Evolutionary conservation across 2,113 vertebrate genomes (phyloP).

Genomic region (Tautogolabrus adspersus): DNA sequence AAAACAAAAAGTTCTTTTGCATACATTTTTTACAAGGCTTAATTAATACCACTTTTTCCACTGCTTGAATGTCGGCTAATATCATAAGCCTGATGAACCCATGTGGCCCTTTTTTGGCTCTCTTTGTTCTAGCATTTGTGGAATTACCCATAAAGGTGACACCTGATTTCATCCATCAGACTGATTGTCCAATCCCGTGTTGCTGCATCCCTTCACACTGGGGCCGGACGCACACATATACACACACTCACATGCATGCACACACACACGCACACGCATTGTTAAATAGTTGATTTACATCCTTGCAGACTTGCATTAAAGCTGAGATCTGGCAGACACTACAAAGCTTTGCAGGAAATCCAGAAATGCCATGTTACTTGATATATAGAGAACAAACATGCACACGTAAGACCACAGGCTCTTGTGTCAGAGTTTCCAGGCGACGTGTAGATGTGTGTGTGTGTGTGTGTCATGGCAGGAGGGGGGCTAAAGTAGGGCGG

Average conservation of each 20-base stretch:
- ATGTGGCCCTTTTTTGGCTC: neutral
- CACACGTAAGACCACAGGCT: constrained; percentile 61
- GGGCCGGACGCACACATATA: neutral
- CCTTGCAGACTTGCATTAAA: neutral
- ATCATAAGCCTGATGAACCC: neutral
- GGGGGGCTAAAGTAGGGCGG: constrained; percentile 83
- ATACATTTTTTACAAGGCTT: too few species aligned
- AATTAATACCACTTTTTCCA: too few species aligned
- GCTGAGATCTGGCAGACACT: constrained; percentile 4
- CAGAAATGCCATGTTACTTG: constrained; percentile 59
- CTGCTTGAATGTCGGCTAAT: too few species aligned
- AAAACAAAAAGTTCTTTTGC: too few species aligned
- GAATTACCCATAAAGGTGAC: constrained; percentile 19
- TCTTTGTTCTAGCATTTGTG: neutral
- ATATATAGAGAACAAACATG: constrained; percentile 60
- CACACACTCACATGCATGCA: neutral
- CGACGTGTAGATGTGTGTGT: constrained; percentile 19
- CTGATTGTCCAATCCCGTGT: constrained; percentile 13
- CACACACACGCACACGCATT: neutral
- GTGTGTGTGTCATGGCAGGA: constrained; percentile 49
- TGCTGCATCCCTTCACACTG: neutral
- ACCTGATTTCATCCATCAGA: constrained; percentile 35
- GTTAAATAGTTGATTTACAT: constrained; percentile 28
- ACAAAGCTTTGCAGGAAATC: constrained; percentile 36
- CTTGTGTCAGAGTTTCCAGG: constrained; percentile 76